These are phyloP conservation scores for Ctena decussata DNA, from an alignment of 2,888 invertebrate genomes.

Conservation along the genomic window DNA sequence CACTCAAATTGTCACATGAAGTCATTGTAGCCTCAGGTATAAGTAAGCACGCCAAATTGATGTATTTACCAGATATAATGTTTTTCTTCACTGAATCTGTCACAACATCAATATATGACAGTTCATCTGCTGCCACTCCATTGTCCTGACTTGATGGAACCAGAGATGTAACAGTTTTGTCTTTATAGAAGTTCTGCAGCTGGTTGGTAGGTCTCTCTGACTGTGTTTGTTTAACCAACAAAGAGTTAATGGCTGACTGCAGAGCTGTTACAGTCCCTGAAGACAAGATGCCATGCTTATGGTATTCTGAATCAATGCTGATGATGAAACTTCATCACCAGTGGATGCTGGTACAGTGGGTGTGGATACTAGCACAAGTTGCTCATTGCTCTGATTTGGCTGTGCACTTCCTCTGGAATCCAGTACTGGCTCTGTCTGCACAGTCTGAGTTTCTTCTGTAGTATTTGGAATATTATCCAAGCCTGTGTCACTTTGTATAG, in stretches of 20 bases:
- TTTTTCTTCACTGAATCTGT: background rate
- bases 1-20: background rate
- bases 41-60: background rate
- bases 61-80: background rate
- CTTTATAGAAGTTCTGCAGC: background rate
- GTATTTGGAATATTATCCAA: no score
- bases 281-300: background rate
- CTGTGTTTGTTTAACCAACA: background rate
- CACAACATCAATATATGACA: background rate
- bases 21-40: background rate
- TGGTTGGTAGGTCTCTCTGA: background rate
- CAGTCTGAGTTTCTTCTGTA: no score
- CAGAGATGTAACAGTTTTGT: no score
- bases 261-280: background rate
- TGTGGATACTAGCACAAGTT: no score
- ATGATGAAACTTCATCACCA: no score
- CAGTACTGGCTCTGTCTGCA: no score
- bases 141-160: background rate
- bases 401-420: no score
- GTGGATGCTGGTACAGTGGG: no score
- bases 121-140: background rate
- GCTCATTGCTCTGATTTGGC: no score
- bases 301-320: background rate
- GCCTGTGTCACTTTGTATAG: no score
- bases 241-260: background rate